Base-by-base conservation (phyloP, 2,113 vertebrate genomes). In the Philantomba maxwellii region DNA sequence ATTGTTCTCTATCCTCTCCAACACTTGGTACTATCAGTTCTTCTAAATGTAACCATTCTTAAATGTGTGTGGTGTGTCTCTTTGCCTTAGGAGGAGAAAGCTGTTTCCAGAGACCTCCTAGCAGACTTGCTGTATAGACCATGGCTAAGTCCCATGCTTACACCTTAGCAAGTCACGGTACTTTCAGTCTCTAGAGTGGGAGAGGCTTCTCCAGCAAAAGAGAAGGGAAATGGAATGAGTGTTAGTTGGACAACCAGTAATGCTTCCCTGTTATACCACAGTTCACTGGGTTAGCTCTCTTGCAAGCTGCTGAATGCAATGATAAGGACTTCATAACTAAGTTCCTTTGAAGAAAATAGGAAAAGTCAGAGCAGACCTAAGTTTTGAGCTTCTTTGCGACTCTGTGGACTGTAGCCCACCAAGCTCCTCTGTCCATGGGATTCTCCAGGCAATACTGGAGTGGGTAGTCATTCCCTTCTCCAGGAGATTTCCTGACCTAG, bases 241-340 rank as follows among this genome's bases (percentile, higher is more conserved):
- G 2, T 16, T 14, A 64, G 51, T 5, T 83, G 12, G 13, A 92
- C 3, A 78, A 45, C 17, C 16, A 3, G 5, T 16, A n/a, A 16
- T 6, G 7, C 25, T 80, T 57, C 77, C 19, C 19, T n/a, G 1
- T 28, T 16, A 25, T 17, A 9, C 36, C 7, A 1, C 0, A 1
- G 16, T 58, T 91, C 26, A 60, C 33, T 11, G 15, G 15, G 47
- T 86, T n/a, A 58, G 8, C 30, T 60, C 26, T 28, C 39, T 17
- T 47, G 14, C 5, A 88, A 80, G 33, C 19, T 78, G 13, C 53
- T 77, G 23, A 26, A 7, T 19, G 7, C 33, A 70, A 3, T 73
- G 28, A 80, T n/a, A 82, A 15, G 11, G 13, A 70, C n/a, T 49
- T 82, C 60, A 53, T 23, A 88, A 70, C 30, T 51, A 55, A 55